Evolutionary conservation across 2,797 vertebrate genomes (phyloP).

Genomic region (Siniperca obscura): DNA sequence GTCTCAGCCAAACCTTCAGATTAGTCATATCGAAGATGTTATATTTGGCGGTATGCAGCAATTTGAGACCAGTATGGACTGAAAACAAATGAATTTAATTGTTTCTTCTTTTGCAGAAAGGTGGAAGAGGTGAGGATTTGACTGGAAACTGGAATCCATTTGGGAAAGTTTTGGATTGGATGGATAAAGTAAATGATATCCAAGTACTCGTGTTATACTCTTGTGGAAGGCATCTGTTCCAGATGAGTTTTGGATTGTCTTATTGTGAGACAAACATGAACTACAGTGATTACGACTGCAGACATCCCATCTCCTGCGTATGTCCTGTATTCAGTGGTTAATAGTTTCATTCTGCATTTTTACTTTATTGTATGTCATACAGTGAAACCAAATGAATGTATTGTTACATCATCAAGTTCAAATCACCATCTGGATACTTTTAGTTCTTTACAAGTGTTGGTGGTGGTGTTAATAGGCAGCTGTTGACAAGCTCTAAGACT

Average conservation of each 20-base stretch:
- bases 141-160: conserved; percentile 13
- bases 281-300: neutral
- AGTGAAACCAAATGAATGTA: conserved; percentile 11
- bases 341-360: neutral
- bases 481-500: conserved; percentile 37
- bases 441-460: conserved; percentile 21
- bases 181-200: neutral
- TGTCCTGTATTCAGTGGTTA: conserved; percentile 1
- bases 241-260: neutral
- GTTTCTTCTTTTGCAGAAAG: conserved; percentile 16
- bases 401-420: conserved; percentile 2
- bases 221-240: neutral
- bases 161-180: neutral
- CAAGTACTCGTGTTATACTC: neutral
- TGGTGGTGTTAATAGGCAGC: conserved; percentile 37
- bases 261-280: neutral
- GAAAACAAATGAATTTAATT: neutral
- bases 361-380: neutral
- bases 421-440: conserved; percentile 35
- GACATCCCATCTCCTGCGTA: neutral
- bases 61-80: neutral
- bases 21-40: conserved; percentile 23
- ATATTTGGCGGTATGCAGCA: conserved; percentile 4
- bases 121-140: conserved; percentile 11
- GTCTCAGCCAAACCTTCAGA: neutral